These are phyloP conservation scores for Lymantria dispar DNA, from an alignment of 2,888 invertebrate species.

Conservation along the genomic window DNA sequence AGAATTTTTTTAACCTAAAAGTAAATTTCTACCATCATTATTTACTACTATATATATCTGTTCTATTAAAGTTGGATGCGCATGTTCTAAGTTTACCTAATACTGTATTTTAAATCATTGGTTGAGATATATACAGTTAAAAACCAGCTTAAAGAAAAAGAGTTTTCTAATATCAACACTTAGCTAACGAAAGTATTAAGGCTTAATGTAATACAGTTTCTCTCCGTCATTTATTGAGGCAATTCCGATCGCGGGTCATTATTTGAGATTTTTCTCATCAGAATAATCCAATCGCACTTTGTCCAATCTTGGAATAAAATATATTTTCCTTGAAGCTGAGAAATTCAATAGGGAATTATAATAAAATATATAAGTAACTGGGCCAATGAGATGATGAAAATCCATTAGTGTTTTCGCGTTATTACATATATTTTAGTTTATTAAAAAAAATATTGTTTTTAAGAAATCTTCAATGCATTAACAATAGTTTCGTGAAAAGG, in stretches of 20 bases:
- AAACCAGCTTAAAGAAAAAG: not conserved
- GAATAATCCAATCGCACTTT: slow-evolving; percentile 2
- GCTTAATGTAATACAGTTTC: slow-evolving; percentile 4
- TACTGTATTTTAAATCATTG: no score
- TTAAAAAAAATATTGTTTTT: not conserved
- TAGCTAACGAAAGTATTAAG: slow-evolving; percentile 4
- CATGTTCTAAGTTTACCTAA: no score
- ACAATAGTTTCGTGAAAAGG: no score
- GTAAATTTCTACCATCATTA: no score
- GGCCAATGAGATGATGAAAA: not conserved
- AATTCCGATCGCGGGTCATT: slow-evolving; percentile 3
- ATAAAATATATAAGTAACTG: not conserved
- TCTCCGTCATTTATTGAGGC: slow-evolving; percentile 5
- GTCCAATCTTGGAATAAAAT: not conserved
- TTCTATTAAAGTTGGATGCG: no score
- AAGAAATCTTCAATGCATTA: no score
- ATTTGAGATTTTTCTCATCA: slow-evolving; percentile 3
- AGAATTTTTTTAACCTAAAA: no score
- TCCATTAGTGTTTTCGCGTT: not conserved
- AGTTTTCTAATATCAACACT: not conserved
- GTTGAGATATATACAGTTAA: not conserved
- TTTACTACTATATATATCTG: no score
- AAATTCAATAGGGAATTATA: not conserved
- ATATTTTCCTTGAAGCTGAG: not conserved
- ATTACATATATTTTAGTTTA: not conserved